These are phyloP conservation scores for Isichthys henryi DNA, from an alignment of 2,113 vertebrate genomes.

Conservation along the genomic window DNA sequence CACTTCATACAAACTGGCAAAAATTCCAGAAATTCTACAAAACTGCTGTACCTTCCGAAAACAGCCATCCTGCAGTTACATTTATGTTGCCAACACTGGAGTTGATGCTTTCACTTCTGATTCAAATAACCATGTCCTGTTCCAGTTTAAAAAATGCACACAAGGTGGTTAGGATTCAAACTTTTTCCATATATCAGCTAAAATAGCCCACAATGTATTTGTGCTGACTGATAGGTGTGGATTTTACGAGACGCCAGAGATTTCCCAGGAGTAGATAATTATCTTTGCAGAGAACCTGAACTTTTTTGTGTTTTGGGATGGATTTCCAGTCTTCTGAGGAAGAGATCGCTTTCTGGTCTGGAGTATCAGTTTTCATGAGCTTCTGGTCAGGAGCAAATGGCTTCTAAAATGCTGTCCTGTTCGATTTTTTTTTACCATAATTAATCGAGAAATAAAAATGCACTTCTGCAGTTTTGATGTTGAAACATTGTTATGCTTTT, in stretches of 20 bases:
- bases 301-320: constrained; percentile 30
- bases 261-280: constrained; percentile 32
- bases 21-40: neutral
- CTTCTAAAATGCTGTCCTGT: neutral
- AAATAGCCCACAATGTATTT: constrained; percentile 29
- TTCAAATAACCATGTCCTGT: neutral
- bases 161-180: neutral
- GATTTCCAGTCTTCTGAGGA: constrained; percentile 31
- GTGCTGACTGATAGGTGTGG: constrained; percentile 20
- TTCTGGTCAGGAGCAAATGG: constrained; percentile 19
- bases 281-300: constrained; percentile 30
- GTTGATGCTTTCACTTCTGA: neutral
- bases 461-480: neutral
- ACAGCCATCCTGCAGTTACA: neutral
- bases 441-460: neutral
- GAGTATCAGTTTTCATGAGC: constrained; percentile 27
- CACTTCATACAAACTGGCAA: neutral
- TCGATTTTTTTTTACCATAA: neutral
- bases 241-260: constrained; percentile 35
- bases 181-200: constrained; percentile 27
- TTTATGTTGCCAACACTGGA: neutral
- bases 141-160: neutral
- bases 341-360: constrained; percentile 16
- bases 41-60: neutral
- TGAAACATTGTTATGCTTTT: neutral